phyloP scores from a whole-genome alignment of 1,140 invertebrate genomes.

The Colletes latitarsis region DNA sequence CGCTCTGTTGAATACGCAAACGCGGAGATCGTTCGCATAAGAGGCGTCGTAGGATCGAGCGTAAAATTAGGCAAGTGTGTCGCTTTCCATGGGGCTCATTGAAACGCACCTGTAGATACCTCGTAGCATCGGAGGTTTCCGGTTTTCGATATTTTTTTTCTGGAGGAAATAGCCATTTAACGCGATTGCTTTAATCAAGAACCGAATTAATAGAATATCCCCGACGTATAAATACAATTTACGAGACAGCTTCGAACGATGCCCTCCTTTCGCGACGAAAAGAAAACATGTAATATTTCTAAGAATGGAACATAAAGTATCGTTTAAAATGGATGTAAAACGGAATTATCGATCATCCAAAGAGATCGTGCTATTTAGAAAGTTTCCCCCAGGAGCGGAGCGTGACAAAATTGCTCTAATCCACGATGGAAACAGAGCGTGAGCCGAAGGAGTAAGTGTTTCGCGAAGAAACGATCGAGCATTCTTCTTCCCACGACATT shows the following conservation, averaged over 20 bases:
- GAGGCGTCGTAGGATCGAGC: slow-evolving; percentile 11
- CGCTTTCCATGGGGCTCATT: slow-evolving; percentile 68
- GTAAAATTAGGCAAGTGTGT: slow-evolving; percentile 74
- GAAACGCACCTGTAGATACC: not conserved
- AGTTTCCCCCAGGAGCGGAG: slow-evolving; percentile 70
- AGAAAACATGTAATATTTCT: not conserved
- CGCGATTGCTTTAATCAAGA: no score
- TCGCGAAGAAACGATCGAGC: slow-evolving; percentile 65
- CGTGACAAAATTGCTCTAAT: slow-evolving; percentile 76
- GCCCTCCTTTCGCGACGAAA: not conserved
- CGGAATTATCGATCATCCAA: slow-evolving; percentile 48
- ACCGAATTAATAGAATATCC: not conserved
- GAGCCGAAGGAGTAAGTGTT: slow-evolving; percentile 74
- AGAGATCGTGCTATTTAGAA: slow-evolving; percentile 58
- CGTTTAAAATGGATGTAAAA: not conserved
- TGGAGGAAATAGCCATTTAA: slow-evolving; percentile 12
- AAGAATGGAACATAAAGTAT: not conserved
- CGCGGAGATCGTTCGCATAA: slow-evolving; percentile 29
- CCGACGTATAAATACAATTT: no score
- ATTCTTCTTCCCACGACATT: slow-evolving; percentile 30
- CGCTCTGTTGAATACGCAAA: slow-evolving; percentile 29
- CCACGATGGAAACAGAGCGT: slow-evolving; percentile 75
- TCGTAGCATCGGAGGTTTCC: slow-evolving; percentile 7
- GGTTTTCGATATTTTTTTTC: slow-evolving; percentile 22
- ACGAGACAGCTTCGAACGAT: not conserved